A percentile compares a stretch with the other conserved stretches of the same genome.
These are phyloP conservation scores for Philereme vetulata DNA, from an alignment of 2,888 invertebrate species.

Conservation along the genomic window DNA sequence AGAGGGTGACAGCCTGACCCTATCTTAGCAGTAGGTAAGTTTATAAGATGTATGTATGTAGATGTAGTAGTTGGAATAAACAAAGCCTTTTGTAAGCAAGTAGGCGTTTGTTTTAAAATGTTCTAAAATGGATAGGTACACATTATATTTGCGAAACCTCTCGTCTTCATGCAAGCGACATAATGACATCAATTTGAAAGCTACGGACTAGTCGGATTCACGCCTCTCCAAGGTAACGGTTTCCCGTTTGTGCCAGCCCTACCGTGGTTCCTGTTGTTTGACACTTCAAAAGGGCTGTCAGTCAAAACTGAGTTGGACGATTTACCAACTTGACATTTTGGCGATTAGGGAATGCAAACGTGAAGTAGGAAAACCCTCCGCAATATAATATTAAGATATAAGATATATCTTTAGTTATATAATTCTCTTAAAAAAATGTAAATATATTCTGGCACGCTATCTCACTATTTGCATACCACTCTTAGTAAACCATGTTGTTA, in stretches of 20 bases:
- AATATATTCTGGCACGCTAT: too few relatives aligned
- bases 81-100: not conserved
- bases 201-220: slow-evolving; percentile 50
- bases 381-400: too few relatives aligned
- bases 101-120: slow-evolving; percentile 7
- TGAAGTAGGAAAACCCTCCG: not conserved
- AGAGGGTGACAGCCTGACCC: too few relatives aligned
- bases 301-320: slow-evolving; percentile 43
- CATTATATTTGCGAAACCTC: slow-evolving; percentile 32
- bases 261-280: slow-evolving; percentile 64
- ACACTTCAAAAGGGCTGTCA: slow-evolving; percentile 64
- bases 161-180: slow-evolving; percentile 52
- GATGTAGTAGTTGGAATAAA: not conserved
- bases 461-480: too few relatives aligned
- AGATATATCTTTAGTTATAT: too few relatives aligned
- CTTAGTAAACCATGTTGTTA: too few relatives aligned
- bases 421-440: too few relatives aligned
- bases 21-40: too few relatives aligned
- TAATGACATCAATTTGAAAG: slow-evolving; percentile 72
- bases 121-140: not conserved
- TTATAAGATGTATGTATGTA: too few relatives aligned
- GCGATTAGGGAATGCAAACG: slow-evolving; percentile 35
- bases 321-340: slow-evolving; percentile 38
- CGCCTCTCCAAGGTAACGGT: slow-evolving; percentile 57
- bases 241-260: slow-evolving; percentile 54